These are phyloP conservation scores for Nothobranchius kuhntae DNA, from an alignment of 2,113 vertebrate species.

Conservation along the genomic window DNA sequence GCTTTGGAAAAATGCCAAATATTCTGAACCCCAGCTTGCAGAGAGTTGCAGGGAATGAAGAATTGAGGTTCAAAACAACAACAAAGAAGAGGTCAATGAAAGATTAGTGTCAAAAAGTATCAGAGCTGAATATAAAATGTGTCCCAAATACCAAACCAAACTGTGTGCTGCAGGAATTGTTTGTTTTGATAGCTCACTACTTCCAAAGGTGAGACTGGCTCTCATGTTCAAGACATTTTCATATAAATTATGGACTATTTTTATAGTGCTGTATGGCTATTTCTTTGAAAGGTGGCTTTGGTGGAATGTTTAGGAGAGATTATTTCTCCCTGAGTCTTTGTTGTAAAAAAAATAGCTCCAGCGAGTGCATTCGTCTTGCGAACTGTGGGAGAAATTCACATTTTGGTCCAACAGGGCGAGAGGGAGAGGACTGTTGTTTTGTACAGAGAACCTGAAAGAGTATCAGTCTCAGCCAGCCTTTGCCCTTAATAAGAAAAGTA, in stretches of 20 bases:
- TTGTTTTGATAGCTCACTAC: conserved; percentile 12
- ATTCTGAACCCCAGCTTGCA: conserved; percentile 19
- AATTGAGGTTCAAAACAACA: conserved; percentile 10
- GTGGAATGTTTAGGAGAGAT: not conserved
- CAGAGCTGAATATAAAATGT: not conserved
- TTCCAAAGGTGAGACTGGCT: conserved; percentile 5
- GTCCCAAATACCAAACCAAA: not conserved
- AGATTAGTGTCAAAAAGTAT: not conserved
- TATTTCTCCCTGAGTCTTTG: not conserved
- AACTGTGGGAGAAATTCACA: not conserved
- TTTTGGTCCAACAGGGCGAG: not conserved
- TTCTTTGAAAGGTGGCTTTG: not conserved
- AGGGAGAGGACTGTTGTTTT: conserved; percentile 14
- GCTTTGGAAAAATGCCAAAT: conserved; percentile 37
- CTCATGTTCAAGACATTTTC: conserved; percentile 8
- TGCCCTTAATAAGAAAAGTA: not conserved
- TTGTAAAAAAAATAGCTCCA: not conserved
- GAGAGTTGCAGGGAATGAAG: conserved; percentile 18
- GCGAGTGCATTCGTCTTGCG: conserved; percentile 2
- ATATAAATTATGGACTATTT: not conserved
- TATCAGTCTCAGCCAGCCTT: conserved; percentile 16
- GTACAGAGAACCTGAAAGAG: conserved; percentile 13
- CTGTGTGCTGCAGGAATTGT: conserved; percentile 4
- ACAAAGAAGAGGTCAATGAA: not conserved
- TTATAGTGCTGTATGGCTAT: not conserved